A percentile compares a stretch with the other conserved stretches of the same genome.
These are phyloP conservation scores for Myiotriccus ornatus DNA, from an alignment of 2,797 vertebrate genomes.

Conservation along the genomic window DNA sequence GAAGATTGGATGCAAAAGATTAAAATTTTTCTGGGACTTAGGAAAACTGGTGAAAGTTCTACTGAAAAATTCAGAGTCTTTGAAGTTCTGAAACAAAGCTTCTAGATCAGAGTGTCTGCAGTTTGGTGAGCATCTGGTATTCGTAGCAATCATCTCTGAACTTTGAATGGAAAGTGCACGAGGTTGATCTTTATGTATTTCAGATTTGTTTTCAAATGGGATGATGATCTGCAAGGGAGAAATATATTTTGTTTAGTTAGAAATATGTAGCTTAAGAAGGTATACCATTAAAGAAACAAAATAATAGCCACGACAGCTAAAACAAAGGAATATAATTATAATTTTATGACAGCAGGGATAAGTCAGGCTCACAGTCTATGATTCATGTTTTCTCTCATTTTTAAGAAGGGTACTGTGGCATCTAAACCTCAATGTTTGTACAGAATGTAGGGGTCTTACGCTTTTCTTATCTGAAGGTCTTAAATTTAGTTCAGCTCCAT, in stretches of 20 bases:
- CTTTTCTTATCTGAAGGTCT: background rate
- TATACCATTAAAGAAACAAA: background rate
- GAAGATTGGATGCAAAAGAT: slow-evolving; percentile 87
- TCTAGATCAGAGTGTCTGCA: slow-evolving; percentile 93
- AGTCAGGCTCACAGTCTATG: background rate
- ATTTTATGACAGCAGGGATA: background rate
- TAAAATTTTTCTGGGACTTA: slow-evolving; percentile 77
- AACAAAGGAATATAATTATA: background rate
- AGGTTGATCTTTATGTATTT: slow-evolving; percentile 88
- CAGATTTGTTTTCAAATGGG: slow-evolving; percentile 84
- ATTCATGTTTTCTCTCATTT: background rate
- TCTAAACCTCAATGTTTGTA: background rate
- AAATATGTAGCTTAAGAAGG: background rate
- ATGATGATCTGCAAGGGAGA: slow-evolving; percentile 85
- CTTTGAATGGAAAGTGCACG: slow-evolving; percentile 92
- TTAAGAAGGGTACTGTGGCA: background rate
- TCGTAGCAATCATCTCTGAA: slow-evolving; percentile 96
- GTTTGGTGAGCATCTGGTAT: slow-evolving; percentile 88
- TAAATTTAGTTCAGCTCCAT: background rate
- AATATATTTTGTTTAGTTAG: slow-evolving; percentile 7
- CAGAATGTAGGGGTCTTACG: background rate
- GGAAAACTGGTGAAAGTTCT: slow-evolving; percentile 81
- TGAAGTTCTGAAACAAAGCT: slow-evolving; percentile 90
- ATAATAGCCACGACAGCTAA: background rate
- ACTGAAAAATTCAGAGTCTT: slow-evolving; percentile 88